phyloP scores from a whole-genome alignment of 1,140 invertebrate species.

The Spodoptera frugiperda region DNA sequence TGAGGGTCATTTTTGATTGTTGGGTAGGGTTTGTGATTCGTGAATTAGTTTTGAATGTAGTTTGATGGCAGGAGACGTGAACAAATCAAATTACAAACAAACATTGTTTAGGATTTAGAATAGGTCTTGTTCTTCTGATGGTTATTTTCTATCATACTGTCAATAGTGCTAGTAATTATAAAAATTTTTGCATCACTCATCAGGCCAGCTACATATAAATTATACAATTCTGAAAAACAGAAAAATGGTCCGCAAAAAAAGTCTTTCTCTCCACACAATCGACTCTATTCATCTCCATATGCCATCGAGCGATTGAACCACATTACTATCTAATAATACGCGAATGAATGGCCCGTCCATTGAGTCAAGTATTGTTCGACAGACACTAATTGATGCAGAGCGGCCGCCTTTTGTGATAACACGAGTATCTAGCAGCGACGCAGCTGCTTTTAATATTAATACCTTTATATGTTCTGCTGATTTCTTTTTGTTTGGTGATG shows the following conservation, averaged over 20 bases:
- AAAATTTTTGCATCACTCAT: too few species aligned
- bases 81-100: too few species aligned
- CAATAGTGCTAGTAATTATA: too few species aligned
- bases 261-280: slow-evolving; percentile 13
- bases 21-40: background rate
- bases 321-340: slow-evolving; percentile 45
- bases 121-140: too few species aligned
- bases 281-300: slow-evolving; percentile 26
- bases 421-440: slow-evolving; percentile 1
- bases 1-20: background rate
- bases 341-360: slow-evolving; percentile 42
- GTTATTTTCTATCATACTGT: too few species aligned
- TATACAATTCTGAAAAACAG: background rate
- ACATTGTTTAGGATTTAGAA: too few species aligned
- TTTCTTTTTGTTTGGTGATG: background rate
- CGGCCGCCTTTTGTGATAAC: slow-evolving; percentile 42
- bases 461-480: background rate
- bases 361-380: slow-evolving; percentile 39
- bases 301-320: slow-evolving; percentile 37
- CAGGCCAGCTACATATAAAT: too few species aligned
- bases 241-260: background rate
- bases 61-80: background rate
- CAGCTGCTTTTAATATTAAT: slow-evolving; percentile 21
- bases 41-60: background rate
- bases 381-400: slow-evolving; percentile 46